Conservation (phyloP, 1,140 invertebrate genomes). For the Pemphigus obesinymphae region DNA sequence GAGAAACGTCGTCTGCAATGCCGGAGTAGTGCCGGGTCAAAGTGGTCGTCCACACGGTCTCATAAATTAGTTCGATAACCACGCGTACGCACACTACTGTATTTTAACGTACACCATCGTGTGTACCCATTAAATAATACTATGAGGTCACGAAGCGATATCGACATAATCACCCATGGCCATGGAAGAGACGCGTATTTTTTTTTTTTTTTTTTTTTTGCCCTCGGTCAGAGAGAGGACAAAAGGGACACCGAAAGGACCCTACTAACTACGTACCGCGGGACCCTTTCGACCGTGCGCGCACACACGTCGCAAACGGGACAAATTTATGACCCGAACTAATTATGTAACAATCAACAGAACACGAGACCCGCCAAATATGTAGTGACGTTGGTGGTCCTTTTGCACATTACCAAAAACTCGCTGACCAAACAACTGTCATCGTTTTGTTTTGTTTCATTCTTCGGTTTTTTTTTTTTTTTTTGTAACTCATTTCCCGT, state of each 20-base stretch:
- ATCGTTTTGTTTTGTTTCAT: slow-evolving; percentile 28
- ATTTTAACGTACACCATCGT: neutral
- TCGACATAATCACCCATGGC: neutral
- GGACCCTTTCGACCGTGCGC: neutral
- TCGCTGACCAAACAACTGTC: slow-evolving; percentile 37
- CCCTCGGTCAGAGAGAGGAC: neutral
- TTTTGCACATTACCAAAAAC: neutral
- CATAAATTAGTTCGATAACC: too few species aligned
- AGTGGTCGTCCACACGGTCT: too few species aligned
- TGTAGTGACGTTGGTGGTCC: slow-evolving; percentile 27
- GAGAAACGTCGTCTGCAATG: neutral
- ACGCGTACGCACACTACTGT: neutral
- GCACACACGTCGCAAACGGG: neutral
- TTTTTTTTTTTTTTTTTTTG: too few species aligned
- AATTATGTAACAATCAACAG: slow-evolving; percentile 38
- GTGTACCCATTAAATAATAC: too few species aligned
- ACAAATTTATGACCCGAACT: slow-evolving; percentile 39
- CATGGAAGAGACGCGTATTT: neutral
- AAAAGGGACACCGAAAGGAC: slow-evolving; percentile 3
- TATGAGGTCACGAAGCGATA: neutral
- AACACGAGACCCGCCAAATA: slow-evolving; percentile 22
- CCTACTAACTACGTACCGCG: neutral
- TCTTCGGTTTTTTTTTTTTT: neutral
- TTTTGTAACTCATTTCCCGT: neutral
- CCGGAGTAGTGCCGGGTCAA: too few species aligned